A percentile compares a stretch with the other conserved stretches of the same genome.
Evolutionary conservation across 2,113 vertebrate genomes (phyloP).

Genomic region (Nothocercus nigrocapillus): DNA sequence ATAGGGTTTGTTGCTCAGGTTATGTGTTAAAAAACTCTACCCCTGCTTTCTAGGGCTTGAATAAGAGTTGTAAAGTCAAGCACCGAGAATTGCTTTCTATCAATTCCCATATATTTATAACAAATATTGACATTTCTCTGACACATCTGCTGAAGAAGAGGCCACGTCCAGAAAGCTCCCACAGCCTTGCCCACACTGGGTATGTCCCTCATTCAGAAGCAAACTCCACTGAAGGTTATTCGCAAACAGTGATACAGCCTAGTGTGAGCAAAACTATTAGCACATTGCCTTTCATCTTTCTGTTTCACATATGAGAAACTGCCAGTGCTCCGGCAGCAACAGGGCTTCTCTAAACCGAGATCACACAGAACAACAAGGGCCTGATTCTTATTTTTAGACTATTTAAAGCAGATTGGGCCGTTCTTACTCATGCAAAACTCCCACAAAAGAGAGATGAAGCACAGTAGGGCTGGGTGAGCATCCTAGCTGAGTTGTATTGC

Average conservation of each 20-base stretch:
- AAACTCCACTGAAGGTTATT: not conserved
- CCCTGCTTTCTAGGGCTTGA: not conserved
- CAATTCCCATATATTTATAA: not conserved
- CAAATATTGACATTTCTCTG: not conserved
- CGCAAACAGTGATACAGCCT: not conserved
- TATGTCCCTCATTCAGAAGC: not conserved
- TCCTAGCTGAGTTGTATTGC: not conserved
- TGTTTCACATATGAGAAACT: not conserved
- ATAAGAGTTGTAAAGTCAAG: not conserved
- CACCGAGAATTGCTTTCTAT: not conserved
- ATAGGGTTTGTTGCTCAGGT: not conserved
- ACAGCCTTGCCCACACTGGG: not conserved
- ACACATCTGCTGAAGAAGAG: not conserved
- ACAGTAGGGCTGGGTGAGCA: not conserved
- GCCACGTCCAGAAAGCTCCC: not conserved
- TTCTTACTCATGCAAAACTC: slow-evolving; percentile 23
- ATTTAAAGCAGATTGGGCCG: not conserved
- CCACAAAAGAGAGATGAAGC: not conserved
- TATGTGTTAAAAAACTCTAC: not conserved
- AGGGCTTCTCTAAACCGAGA: not conserved
- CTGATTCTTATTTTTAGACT: slow-evolving; percentile 7
- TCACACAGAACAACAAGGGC: not conserved
- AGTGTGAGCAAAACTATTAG: not conserved
- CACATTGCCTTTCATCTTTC: not conserved
- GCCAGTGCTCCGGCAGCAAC: not conserved